Evolutionary conservation across 2,888 invertebrate genomes (phyloP).

Genomic region (Euplexia lucipara): DNA sequence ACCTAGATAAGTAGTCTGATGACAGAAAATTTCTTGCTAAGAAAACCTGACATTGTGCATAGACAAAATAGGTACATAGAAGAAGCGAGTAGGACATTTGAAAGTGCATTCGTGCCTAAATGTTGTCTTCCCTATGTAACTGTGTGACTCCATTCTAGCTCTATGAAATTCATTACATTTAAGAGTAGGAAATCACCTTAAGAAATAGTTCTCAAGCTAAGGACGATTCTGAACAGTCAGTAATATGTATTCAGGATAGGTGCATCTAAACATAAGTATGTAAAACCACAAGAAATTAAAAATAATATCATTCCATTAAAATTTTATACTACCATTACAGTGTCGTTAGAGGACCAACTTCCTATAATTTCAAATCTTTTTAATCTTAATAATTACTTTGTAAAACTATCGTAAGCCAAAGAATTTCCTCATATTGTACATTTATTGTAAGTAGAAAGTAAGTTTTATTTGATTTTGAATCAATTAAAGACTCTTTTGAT

Average conservation of each 20-base stretch:
- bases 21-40: slow-evolving; percentile 22
- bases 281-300: slow-evolving; percentile 31
- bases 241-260: slow-evolving; percentile 34
- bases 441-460: slow-evolving; percentile 57
- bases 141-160: slow-evolving; percentile 25
- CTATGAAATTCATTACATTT: slow-evolving; percentile 18
- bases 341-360: slow-evolving; percentile 80
- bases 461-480: slow-evolving; percentile 59
- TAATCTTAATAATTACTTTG: slow-evolving; percentile 46
- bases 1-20: slow-evolving; percentile 16
- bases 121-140: slow-evolving; percentile 41
- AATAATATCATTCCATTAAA: slow-evolving; percentile 73
- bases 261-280: slow-evolving; percentile 10
- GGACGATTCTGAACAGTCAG: slow-evolving; percentile 11
- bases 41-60: slow-evolving; percentile 20
- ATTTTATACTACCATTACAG: slow-evolving; percentile 63
- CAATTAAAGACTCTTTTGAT: slow-evolving; percentile 57
- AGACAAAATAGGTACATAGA: slow-evolving; percentile 9
- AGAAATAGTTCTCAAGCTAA: slow-evolving; percentile 16
- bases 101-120: slow-evolving; percentile 38
- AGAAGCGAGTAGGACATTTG: slow-evolving; percentile 29
- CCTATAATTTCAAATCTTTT: slow-evolving; percentile 66
- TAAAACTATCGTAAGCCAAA: slow-evolving; percentile 66
- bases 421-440: slow-evolving; percentile 64
- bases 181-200: slow-evolving; percentile 5